A percentile compares a stretch with the other conserved stretches of the same genome.
Evolutionary conservation across 2,888 invertebrate species (phyloP).

Genomic region (Tenthredo scrophulariae): DNA sequence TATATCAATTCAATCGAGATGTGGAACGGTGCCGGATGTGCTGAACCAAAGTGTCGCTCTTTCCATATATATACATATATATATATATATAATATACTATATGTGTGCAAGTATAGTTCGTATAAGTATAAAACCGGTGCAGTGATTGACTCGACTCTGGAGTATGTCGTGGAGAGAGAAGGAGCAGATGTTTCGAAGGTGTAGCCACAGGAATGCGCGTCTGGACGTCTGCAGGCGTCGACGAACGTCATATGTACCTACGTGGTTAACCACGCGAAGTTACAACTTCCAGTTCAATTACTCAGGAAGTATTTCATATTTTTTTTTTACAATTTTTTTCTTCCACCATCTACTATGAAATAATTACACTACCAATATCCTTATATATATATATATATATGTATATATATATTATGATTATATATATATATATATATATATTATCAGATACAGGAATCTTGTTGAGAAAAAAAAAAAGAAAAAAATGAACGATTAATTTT

Average conservation of each 20-base stretch:
- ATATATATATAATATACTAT: neutral
- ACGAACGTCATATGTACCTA: conserved; percentile 17
- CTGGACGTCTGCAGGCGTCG: conserved; percentile 27
- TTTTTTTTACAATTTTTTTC: neutral
- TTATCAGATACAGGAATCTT: neutral
- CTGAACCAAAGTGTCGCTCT: conserved; percentile 12
- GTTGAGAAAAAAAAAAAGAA: neutral
- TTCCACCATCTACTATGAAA: neutral
- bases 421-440: too few species aligned
- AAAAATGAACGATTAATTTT: neutral
- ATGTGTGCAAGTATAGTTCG: neutral
- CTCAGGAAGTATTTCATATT: neutral
- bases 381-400: too few species aligned
- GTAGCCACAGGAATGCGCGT: conserved; percentile 35
- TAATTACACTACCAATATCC: neutral
- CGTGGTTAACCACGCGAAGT: conserved; percentile 7
- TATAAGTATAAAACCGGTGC: conserved; percentile 19
- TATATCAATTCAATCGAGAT: neutral
- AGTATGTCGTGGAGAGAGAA: conserved; percentile 36
- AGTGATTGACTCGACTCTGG: conserved; percentile 29
- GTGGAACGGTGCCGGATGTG: conserved; percentile 15
- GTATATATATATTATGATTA: too few species aligned
- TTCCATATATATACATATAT: neutral
- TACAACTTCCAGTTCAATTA: conserved; percentile 6
- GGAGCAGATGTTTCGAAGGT: conserved; percentile 41